phyloP scores from a whole-genome alignment of 1,140 invertebrate genomes.

The Drosophila subpulchrella region DNA sequence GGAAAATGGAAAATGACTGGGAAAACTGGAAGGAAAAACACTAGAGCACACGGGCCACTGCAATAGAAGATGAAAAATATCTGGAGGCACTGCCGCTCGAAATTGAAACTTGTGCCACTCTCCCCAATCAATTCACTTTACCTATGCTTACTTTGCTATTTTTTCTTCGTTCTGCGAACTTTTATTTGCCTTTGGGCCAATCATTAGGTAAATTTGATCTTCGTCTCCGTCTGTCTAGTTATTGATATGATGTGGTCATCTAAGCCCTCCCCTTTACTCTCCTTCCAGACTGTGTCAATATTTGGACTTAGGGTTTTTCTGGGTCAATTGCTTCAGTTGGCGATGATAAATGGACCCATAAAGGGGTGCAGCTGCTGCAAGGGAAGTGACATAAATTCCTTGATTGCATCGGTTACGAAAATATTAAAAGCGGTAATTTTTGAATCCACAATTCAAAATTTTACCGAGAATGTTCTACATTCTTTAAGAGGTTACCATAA shows the following conservation, averaged over 20 bases:
- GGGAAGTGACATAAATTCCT: constrained; percentile 5
- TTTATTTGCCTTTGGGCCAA: constrained; percentile 56
- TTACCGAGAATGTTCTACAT: not conserved
- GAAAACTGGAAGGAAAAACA: constrained; percentile 3
- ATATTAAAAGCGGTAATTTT: not conserved
- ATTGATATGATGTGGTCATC: constrained; percentile 49
- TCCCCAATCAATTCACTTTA: constrained; percentile 42
- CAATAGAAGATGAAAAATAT: constrained; percentile 22
- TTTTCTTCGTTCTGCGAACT: constrained; percentile 37
- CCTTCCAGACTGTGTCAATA: constrained; percentile 48
- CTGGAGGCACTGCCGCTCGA: constrained; percentile 3
- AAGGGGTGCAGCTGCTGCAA: constrained; percentile 12
- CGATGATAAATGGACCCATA: constrained; percentile 16
- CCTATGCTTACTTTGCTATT: constrained; percentile 31
- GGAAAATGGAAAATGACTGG: constrained; percentile 20
- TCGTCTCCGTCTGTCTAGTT: constrained; percentile 25
- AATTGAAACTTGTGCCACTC: constrained; percentile 28
- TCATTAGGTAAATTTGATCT: constrained; percentile 49
- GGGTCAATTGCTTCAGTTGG: constrained; percentile 52
- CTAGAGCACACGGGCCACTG: not conserved
- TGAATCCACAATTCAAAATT: not conserved
- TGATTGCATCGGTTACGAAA: constrained; percentile 4
- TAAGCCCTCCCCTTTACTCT: not conserved
- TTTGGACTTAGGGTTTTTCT: constrained; percentile 55
- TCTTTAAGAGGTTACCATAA: too few species aligned